Evolutionary conservation across 2,113 vertebrate species (phyloP).

Genomic region (Bothrops jararaca): DNA sequence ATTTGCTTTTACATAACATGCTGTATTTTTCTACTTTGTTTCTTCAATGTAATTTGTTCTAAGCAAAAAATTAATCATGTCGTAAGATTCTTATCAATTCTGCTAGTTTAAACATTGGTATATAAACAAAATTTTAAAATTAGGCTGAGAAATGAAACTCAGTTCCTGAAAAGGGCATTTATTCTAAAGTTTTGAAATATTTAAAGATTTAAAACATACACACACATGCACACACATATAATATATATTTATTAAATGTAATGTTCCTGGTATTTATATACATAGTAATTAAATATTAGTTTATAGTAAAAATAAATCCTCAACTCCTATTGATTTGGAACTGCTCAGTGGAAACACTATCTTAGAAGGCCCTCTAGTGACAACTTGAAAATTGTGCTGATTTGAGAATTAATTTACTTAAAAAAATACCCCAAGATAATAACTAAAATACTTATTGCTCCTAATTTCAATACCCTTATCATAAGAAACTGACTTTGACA

Average conservation of each 20-base stretch:
- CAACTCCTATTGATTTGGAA: conserved; percentile 11
- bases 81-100: conserved; percentile 30
- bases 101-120: conserved; percentile 30
- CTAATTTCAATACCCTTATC: neutral
- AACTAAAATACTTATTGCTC: neutral
- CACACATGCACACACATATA: neutral
- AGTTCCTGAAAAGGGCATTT: conserved; percentile 23
- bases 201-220: conserved; percentile 46
- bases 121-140: conserved; percentile 33
- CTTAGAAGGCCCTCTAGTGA: conserved; percentile 75
- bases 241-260: conserved; percentile 5
- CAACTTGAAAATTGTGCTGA: conserved; percentile 26
- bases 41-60: conserved; percentile 26
- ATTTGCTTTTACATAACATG: neutral
- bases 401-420: neutral
- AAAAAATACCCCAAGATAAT: neutral
- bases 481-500: neutral
- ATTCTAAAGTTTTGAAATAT: conserved; percentile 44
- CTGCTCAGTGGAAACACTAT: conserved; percentile 45
- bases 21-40: conserved; percentile 11
- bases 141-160: conserved; percentile 18
- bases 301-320: conserved; percentile 41
- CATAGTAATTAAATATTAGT: conserved; percentile 51
- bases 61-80: conserved; percentile 13
- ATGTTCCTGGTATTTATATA: conserved; percentile 47